phyloP scores from a whole-genome alignment of 2,113 vertebrate genomes.

The Cyprinodon variegatus region DNA sequence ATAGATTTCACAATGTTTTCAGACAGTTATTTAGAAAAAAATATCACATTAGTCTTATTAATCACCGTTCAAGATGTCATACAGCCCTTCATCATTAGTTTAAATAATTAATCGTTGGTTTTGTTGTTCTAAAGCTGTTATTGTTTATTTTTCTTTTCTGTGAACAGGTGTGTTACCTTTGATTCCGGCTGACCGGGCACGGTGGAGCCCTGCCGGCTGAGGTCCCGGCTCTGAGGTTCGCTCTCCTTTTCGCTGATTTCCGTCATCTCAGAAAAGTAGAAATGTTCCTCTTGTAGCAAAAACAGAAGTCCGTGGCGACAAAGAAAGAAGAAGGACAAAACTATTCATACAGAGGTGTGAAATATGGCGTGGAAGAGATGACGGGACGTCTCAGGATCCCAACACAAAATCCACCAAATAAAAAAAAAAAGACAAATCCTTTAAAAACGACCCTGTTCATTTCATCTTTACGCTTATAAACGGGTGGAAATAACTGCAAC shows the following conservation, averaged over 20 bases:
- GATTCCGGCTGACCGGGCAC: conserved; percentile 77
- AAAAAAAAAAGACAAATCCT: background rate
- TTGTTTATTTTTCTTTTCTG: background rate
- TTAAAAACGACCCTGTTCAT: background rate
- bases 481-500: background rate
- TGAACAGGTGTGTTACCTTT: conserved; percentile 79
- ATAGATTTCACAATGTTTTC: background rate
- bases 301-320: conserved; percentile 21
- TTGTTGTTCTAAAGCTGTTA: background rate
- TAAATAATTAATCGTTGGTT: background rate
- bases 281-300: conserved; percentile 5
- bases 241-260: conserved; percentile 88
- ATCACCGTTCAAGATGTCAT: background rate
- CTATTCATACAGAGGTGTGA: conserved; percentile 11
- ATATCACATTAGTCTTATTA: background rate
- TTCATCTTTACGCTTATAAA: background rate
- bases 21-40: background rate
- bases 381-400: background rate
- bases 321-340: background rate
- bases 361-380: conserved; percentile 20
- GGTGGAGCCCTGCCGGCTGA: conserved; percentile 71
- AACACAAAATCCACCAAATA: conserved; percentile 1
- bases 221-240: conserved; percentile 80
- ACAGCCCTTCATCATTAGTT: background rate
- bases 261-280: conserved; percentile 75